Evolutionary conservation across 2,888 invertebrate genomes (phyloP).

Genomic region (Acleris holmiana): DNA sequence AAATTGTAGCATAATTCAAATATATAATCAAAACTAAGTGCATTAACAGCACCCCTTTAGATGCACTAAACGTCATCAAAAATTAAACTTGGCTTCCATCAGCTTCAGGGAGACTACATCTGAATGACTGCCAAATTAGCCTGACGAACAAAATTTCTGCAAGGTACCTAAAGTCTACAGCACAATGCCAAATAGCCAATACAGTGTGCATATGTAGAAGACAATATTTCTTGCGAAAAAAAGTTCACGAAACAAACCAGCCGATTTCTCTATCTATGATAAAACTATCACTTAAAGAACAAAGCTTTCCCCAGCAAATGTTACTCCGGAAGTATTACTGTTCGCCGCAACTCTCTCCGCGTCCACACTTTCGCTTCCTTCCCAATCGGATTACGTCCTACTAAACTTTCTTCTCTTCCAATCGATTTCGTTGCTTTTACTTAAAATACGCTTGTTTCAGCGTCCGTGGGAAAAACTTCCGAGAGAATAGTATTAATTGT

Average conservation of each 20-base stretch:
- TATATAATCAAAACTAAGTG: no score
- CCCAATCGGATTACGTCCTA: constrained; percentile 15
- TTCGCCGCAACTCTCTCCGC: constrained; percentile 1
- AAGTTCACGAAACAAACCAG: neutral
- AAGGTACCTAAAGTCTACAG: no score
- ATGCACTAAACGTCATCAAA: no score
- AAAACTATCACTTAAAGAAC: constrained; percentile 5
- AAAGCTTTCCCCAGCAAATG: neutral
- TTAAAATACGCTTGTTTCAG: constrained; percentile 11
- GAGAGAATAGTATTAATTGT: constrained; percentile 15
- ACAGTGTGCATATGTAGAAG: neutral
- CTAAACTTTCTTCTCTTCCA: constrained; percentile 13
- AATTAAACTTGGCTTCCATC: no score
- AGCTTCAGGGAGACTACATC: no score
- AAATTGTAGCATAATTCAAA: no score
- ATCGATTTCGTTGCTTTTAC: constrained; percentile 20
- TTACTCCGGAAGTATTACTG: constrained; percentile 4
- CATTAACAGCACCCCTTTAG: no score
- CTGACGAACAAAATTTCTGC: no score
- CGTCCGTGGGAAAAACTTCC: constrained; percentile 7
- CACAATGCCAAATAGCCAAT: neutral
- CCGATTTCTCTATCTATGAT: neutral
- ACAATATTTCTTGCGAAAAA: neutral
- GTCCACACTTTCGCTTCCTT: constrained; percentile 18
- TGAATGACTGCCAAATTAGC: no score